Evolutionary conservation across 2,888 invertebrate species (phyloP), one percentile per base, ranked within the genome.

Genomic region (Neocrepidodera transversa): DNA sequence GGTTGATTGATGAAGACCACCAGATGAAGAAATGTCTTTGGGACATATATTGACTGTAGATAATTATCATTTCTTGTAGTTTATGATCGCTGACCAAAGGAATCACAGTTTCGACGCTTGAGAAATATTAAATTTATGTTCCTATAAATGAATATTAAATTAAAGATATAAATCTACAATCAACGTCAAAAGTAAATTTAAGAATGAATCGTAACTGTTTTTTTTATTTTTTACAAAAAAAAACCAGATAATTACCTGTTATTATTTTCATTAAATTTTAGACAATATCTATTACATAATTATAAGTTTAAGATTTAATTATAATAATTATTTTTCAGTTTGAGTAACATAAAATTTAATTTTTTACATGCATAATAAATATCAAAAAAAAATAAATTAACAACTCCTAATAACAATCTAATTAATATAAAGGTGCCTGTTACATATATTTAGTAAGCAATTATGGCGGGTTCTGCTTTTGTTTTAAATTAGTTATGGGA

Each of bases 1-100:
- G 73, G 69, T 74, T 78, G 78, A 78, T 78, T 78, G 77, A 78
- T 78, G 78, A 74, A 76, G 77, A 77, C 78, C 78, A 78, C 78
- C 78, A 76, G 74, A 78, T 77, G 76, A 76, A 78, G 76, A 77
- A 76, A 77, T 75, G 77, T 76, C 74, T 75, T 73, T 74, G 68
- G 73, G 76, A 76, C 74, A 74, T 74, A 74, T 76, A 76, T 77
- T 74, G 77, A 76, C 76, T 76, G 67, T 69, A 73, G 76, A 76
- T 77, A 76, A 76, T 77, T 77, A 76, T 76, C 76, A 43, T 55
- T 58, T 53, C 51, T 57, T 57, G 51, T 51, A 49, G 50, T 49
- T 43, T 47, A 58, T 59, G 57, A 59, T 62, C 57, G 50, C 53
- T 56, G 38, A 58, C 48, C 50, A 11, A 20, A 47, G 26, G 45